These are phyloP conservation scores for Perccottus glenii DNA, from an alignment of 2,113 vertebrate species.

Conservation along the genomic window DNA sequence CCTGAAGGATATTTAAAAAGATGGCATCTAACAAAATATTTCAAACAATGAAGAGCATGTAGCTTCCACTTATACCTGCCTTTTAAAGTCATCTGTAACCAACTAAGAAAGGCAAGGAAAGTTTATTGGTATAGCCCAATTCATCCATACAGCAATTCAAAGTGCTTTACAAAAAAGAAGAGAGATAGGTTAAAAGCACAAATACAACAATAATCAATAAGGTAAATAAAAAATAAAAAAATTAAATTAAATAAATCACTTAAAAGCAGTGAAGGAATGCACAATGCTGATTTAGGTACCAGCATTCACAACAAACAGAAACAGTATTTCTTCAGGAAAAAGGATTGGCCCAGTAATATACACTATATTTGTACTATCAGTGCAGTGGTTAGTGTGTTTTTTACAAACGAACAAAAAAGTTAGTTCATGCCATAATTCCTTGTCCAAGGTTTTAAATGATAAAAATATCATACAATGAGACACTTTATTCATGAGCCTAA, in stretches of 20 bases:
- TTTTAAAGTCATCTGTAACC: constrained; percentile 53
- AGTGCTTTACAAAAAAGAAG: too few species aligned
- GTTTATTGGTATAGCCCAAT: too few species aligned
- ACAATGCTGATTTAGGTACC: constrained; percentile 22
- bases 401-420: constrained; percentile 2
- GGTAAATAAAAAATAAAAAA: too few species aligned
- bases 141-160: too few species aligned
- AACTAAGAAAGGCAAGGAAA: too few species aligned
- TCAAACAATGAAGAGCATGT: constrained; percentile 30
- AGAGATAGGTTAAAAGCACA: too few species aligned
- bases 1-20: constrained; percentile 10
- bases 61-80: too few species aligned
- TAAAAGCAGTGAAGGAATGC: constrained; percentile 33
- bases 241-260: background rate
- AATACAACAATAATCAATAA: too few species aligned
- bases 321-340: constrained; percentile 10
- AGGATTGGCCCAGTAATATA: background rate
- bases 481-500: background rate
- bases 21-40: constrained; percentile 12
- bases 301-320: constrained; percentile 12
- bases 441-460: background rate
- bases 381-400: background rate
- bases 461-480: background rate
- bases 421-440: background rate
- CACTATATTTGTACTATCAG: background rate